Conservation (phyloP, 2,797 vertebrate genomes). For the Ispidina lecontei region DNA sequence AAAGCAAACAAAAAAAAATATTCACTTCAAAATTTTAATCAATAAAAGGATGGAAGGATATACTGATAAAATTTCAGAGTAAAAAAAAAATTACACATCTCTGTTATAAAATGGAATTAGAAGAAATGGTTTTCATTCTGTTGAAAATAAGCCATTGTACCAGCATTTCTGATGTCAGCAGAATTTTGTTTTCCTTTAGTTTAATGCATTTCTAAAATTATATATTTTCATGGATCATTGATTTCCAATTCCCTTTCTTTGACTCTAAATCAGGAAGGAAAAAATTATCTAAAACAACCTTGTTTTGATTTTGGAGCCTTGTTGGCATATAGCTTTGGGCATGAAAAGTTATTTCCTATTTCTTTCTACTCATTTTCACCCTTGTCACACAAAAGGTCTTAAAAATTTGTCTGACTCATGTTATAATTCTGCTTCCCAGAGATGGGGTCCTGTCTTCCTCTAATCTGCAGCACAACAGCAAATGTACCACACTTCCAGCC, state of each 20-base stretch:
- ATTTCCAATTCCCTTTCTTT: conserved; percentile 9
- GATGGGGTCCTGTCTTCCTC: not conserved
- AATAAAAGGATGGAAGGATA: not conserved
- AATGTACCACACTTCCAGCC: not conserved
- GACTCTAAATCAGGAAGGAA: not conserved
- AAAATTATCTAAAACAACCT: not conserved
- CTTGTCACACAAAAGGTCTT: not conserved
- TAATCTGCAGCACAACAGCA: not conserved
- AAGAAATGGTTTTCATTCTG: not conserved
- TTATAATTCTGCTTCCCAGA: not conserved
- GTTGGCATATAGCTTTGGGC: not conserved
- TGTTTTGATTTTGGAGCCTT: not conserved
- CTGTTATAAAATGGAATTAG: not conserved
- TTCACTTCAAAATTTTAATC: not conserved
- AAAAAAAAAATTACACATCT: not conserved
- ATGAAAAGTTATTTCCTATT: not conserved
- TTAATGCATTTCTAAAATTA: not conserved
- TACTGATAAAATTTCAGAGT: not conserved
- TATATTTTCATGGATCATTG: not conserved
- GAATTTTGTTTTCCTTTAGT: not conserved
- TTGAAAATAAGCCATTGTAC: not conserved
- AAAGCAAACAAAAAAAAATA: not conserved
- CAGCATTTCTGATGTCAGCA: not conserved
- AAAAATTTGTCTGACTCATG: not conserved
- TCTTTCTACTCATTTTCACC: not conserved